Percentiles rank a stretch among this genome's conserved stretches.
phyloP scores from a whole-genome alignment of 2,888 invertebrate genomes.

The Rhopalosiphum nymphaeae region DNA sequence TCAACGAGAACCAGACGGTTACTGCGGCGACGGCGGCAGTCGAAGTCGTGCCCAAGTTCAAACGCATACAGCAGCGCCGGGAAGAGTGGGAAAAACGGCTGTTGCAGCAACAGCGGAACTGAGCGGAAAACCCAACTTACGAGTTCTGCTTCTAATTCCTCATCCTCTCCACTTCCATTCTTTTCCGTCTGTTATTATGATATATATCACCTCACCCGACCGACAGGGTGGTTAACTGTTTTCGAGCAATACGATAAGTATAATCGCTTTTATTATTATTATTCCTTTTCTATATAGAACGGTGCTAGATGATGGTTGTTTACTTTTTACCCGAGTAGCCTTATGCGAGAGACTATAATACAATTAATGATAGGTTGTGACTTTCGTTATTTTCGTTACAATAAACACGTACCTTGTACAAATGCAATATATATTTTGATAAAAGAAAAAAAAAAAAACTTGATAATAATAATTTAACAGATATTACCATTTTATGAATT shows the following conservation, averaged over 20 bases:
- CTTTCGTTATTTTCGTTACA: slow-evolving; percentile 28
- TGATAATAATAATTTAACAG: slow-evolving; percentile 31
- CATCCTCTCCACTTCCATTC: neutral
- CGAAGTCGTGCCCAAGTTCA: slow-evolving; percentile 72
- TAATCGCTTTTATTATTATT: neutral
- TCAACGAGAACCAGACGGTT: slow-evolving; percentile 48
- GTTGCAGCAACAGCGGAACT: slow-evolving; percentile 73
- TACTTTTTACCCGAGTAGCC: slow-evolving; percentile 41
- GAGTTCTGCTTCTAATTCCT: neutral
- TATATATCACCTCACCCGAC: neutral
- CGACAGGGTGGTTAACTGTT: neutral
- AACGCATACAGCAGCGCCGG: slow-evolving; percentile 81
- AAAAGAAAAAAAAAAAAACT: slow-evolving; percentile 10
- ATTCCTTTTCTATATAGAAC: slow-evolving; percentile 22
- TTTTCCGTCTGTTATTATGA: neutral
- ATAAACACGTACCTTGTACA: neutral
- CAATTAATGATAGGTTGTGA: slow-evolving; percentile 27
- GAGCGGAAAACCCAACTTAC: neutral
- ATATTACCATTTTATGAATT: slow-evolving; percentile 49
- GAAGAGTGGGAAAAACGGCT: slow-evolving; percentile 85
- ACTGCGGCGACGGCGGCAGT: slow-evolving; percentile 25
- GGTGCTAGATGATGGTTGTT: slow-evolving; percentile 61
- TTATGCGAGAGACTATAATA: neutral
- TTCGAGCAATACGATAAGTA: neutral
- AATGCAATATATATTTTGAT: slow-evolving; percentile 19